Evolutionary conservation across 2,797 vertebrate species (phyloP).

Genomic region (Sebastes glaucus): DNA sequence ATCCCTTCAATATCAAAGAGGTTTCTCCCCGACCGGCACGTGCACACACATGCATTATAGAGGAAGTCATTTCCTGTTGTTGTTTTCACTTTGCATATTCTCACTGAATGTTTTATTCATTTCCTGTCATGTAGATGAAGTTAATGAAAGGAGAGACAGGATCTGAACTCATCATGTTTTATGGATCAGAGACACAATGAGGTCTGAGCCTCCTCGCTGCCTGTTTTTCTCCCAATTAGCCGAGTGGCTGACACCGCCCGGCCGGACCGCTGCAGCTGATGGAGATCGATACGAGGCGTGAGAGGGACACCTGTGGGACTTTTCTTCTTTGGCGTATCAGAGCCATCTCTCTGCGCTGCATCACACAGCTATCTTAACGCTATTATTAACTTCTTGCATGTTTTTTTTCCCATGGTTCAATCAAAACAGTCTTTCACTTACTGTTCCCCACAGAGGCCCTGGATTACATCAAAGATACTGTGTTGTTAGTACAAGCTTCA

Average conservation of each 20-base stretch:
- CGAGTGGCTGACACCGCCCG: constrained; percentile 27
- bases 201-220: constrained; percentile 38
- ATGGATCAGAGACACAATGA: constrained; percentile 74
- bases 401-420: neutral
- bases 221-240: constrained; percentile 60
- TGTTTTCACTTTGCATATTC: constrained; percentile 48
- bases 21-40: neutral
- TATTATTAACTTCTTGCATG: neutral
- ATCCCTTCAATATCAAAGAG: constrained; percentile 2
- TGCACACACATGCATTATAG: neutral
- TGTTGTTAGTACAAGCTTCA: constrained; percentile 26
- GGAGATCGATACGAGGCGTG: constrained; percentile 17
- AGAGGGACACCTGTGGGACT: constrained; percentile 13
- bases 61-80: constrained; percentile 41
- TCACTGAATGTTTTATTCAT: constrained; percentile 60
- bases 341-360: neutral
- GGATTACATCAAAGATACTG: constrained; percentile 39
- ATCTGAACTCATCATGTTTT: constrained; percentile 66
- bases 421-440: neutral
- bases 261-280: neutral
- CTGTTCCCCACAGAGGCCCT: neutral
- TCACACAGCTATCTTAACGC: neutral
- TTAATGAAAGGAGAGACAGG: constrained; percentile 59
- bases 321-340: neutral
- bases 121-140: constrained; percentile 48